A percentile compares a stretch with the other conserved stretches of the same genome.
These are phyloP conservation scores for Drosophila subobscura DNA, from an alignment of 1,140 invertebrate genomes.

Conservation along the genomic window DNA sequence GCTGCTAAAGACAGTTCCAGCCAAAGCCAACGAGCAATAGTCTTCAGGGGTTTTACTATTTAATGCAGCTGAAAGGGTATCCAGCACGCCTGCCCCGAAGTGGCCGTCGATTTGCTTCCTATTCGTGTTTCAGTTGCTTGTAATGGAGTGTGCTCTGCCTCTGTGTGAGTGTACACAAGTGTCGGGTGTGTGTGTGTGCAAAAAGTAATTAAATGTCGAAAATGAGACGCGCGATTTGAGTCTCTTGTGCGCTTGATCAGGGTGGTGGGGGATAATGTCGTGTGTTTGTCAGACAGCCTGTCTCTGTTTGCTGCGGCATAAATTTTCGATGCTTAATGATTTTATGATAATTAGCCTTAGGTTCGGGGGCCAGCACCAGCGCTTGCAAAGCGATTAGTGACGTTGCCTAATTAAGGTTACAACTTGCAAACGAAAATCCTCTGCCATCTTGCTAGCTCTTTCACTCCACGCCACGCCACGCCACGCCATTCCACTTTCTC, in stretches of 20 bases:
- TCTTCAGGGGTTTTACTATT: too few relatives aligned
- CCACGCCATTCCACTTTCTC: too few relatives aligned
- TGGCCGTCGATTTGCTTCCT: constrained; percentile 5
- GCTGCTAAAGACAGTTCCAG: constrained; percentile 5
- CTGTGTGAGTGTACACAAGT: too few relatives aligned
- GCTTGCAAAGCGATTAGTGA: constrained; percentile 75
- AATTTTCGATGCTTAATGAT: constrained; percentile 76
- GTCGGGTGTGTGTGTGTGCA: constrained; percentile 32
- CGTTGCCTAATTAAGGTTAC: constrained; percentile 72
- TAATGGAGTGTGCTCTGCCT: constrained; percentile 58
- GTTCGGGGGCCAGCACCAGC: constrained; percentile 45
- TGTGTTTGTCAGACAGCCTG: constrained; percentile 7
- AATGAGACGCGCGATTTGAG: constrained; percentile 72
- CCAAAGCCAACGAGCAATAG: constrained; percentile 32
- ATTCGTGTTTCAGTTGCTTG: constrained; percentile 59
- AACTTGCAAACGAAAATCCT: constrained; percentile 57
- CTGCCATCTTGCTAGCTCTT: constrained; percentile 9
- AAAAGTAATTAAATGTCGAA: constrained; percentile 77
- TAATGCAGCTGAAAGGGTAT: too few relatives aligned
- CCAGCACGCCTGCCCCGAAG: background rate
- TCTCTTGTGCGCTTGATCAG: constrained; percentile 12
- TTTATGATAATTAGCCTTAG: constrained; percentile 79
- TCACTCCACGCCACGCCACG: too few relatives aligned
- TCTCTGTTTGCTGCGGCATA: constrained; percentile 53
- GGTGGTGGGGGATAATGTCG: too few relatives aligned